phyloP scores from a whole-genome alignment of 92 coral and sea anemone genomes.

The Zoanthus sociatus region DNA sequence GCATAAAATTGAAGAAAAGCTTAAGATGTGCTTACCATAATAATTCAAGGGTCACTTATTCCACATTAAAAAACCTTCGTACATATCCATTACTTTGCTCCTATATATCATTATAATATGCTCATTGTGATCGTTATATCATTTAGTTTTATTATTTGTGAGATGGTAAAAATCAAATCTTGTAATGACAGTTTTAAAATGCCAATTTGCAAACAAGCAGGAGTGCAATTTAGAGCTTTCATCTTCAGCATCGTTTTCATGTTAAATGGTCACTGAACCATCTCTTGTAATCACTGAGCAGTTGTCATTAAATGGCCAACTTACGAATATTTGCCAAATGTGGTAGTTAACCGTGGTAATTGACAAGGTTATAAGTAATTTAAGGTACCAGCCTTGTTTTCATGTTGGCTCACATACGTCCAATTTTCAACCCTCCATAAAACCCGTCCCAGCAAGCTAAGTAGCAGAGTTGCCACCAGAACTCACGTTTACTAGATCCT shows the following conservation, averaged over 20 bases:
- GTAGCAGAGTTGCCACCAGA: no score
- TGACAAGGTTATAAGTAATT: no score
- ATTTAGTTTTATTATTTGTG: background rate
- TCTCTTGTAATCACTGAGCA: no score
- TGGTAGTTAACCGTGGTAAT: no score
- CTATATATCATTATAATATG: background rate
- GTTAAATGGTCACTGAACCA: background rate
- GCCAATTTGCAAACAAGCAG: background rate
- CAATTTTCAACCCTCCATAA: no score
- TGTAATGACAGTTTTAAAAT: background rate
- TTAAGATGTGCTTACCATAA: background rate
- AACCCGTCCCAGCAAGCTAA: no score
- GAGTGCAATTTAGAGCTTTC: background rate
- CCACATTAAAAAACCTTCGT: background rate
- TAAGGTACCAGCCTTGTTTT: no score
- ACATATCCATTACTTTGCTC: background rate
- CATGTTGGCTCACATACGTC: no score
- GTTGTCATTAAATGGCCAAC: no score
- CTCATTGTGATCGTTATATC: background rate
- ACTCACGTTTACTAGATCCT: no score
- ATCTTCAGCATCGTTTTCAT: slow-evolving; percentile 2
- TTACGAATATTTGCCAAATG: no score
- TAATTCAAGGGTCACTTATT: background rate
- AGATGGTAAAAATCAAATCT: background rate
- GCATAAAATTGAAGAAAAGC: background rate